Conservation (phyloP, 2,888 invertebrate genomes). For the Cremastinae sp. region DNA sequence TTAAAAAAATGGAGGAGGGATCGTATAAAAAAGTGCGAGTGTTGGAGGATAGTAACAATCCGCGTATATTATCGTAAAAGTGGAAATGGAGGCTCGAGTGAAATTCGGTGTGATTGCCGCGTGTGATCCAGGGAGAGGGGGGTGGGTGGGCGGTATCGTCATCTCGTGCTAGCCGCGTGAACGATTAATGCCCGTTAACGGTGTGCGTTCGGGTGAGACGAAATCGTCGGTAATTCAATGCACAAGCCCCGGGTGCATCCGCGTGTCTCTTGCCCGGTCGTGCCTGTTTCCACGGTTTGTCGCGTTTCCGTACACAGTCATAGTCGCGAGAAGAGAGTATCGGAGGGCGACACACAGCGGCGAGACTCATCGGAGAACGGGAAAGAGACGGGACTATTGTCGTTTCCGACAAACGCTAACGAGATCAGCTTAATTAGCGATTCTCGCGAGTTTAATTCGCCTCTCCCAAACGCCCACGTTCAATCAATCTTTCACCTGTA, state of each 20-base stretch:
- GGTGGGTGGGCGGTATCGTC: conserved; percentile 32
- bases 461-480: background rate
- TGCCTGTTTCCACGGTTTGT: conserved; percentile 68
- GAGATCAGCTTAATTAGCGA: conserved; percentile 71
- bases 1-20: no score
- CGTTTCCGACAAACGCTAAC: conserved; percentile 68
- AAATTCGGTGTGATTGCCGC: background rate
- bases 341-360: conserved; percentile 3
- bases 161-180: conserved; percentile 30
- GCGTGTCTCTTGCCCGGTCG: conserved; percentile 46
- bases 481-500: background rate
- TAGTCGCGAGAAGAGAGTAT: no score
- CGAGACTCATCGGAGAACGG: conserved; percentile 5
- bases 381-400: conserved; percentile 61
- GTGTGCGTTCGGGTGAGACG: conserved; percentile 57
- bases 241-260: conserved; percentile 51
- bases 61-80: background rate
- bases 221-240: conserved; percentile 71
- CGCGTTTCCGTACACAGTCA: conserved; percentile 61
- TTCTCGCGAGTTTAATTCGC: conserved; percentile 50
- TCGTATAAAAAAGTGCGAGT: no score
- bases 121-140: conserved; percentile 5
- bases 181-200: conserved; percentile 59
- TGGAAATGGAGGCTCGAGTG: background rate
- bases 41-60: no score